Conservation (phyloP, 2,888 invertebrate genomes). For the Pogonocherus hispidulus region DNA sequence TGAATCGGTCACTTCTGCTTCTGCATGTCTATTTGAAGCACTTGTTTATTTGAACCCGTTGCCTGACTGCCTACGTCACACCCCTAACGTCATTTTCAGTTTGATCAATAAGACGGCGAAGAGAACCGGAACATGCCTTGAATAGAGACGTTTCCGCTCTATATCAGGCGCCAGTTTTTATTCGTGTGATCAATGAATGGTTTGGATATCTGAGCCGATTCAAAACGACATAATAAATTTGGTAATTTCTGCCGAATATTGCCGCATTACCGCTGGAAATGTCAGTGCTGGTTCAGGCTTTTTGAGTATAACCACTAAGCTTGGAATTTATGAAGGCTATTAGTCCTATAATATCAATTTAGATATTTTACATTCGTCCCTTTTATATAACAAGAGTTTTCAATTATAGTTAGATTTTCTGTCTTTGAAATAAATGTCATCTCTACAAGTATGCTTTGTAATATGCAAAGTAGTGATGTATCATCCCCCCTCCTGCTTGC, state of each 20-base stretch:
- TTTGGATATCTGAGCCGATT: neutral
- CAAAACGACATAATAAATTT: neutral
- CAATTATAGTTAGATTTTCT: too few species aligned
- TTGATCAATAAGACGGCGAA: conserved; percentile 42
- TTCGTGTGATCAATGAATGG: conserved; percentile 1
- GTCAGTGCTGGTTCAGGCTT: too few species aligned
- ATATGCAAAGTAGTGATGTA: too few species aligned
- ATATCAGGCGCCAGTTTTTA: conserved; percentile 3
- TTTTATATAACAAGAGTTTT: too few species aligned
- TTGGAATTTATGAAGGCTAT: too few species aligned
- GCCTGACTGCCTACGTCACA: conserved; percentile 1
- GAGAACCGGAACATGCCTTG: conserved; percentile 5
- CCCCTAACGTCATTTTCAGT: conserved; percentile 30
- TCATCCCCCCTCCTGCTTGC: too few species aligned
- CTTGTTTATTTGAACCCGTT: conserved; percentile 10
- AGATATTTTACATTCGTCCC: too few species aligned
- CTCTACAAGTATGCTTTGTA: too few species aligned
- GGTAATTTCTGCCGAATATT: neutral
- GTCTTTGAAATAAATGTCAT: too few species aligned
- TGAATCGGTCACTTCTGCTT: neutral
- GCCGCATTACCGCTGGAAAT: too few species aligned
- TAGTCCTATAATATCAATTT: too few species aligned
- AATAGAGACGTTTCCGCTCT: conserved; percentile 8
- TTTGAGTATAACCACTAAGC: too few species aligned
- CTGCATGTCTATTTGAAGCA: neutral